A percentile compares a stretch with the other conserved stretches of the same genome.
Conservation (phyloP, 2,797 vertebrate species). For the Ceryle rudis region DNA sequence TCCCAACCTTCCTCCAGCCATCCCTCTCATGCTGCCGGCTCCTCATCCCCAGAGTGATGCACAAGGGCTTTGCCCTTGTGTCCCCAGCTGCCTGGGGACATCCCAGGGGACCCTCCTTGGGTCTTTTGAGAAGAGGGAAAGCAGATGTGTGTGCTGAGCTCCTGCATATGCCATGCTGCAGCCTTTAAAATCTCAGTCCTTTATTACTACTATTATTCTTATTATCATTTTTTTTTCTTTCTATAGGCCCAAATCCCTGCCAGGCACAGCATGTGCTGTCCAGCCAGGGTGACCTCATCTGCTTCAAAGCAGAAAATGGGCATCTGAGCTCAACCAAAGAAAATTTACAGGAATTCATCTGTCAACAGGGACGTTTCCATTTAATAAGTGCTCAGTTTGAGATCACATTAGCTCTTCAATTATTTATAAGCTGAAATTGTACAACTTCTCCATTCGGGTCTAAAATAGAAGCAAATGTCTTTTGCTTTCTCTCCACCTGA, state of each 20-base stretch:
- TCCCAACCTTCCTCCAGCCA: neutral
- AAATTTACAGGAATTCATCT: constrained; percentile 73
- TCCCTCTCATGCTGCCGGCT: neutral
- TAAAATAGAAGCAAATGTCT: constrained; percentile 38
- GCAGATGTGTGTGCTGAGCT: neutral
- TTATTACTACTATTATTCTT: neutral
- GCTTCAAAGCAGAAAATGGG: constrained; percentile 45
- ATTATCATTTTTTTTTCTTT: neutral
- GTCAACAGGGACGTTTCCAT: constrained; percentile 67
- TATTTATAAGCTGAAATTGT: constrained; percentile 65
- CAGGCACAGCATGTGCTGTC: constrained; percentile 55
- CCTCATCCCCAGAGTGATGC: fast-evolving
- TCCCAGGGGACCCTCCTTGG: neutral
- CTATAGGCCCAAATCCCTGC: neutral
- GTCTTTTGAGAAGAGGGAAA: neutral
- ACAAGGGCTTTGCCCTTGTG: fast-evolving
- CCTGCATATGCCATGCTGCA: neutral
- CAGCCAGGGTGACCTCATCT: constrained; percentile 67
- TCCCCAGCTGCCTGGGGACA: neutral
- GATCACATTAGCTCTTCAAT: constrained; percentile 59
- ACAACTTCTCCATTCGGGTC: neutral
- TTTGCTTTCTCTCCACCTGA: neutral
- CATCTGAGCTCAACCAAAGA: constrained; percentile 57
- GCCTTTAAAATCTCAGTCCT: neutral
- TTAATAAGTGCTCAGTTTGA: constrained; percentile 68